Conservation (phyloP, 37 sponge, comb jelly and placozoan species). For the Petrosia ficiformis region DNA sequence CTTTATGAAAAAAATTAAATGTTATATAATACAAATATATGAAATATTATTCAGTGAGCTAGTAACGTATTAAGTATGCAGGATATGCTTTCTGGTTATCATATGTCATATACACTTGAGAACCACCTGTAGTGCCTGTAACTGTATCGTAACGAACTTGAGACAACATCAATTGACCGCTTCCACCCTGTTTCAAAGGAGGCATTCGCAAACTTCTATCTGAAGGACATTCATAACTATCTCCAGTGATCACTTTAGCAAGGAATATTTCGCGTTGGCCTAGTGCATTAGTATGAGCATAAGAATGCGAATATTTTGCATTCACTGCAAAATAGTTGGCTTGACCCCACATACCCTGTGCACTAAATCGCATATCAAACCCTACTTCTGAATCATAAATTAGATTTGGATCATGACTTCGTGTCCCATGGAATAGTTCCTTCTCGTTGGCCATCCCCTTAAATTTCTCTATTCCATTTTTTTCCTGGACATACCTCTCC, state of each 20-base stretch:
- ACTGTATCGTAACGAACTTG: constrained; percentile 45
- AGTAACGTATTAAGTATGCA: constrained; percentile 42
- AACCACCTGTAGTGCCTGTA: constrained; percentile 22
- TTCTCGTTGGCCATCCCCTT: constrained; percentile 21
- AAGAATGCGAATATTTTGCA: constrained; percentile 61
- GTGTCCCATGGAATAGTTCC: constrained; percentile 69
- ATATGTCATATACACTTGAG: constrained; percentile 35
- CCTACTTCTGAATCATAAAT: constrained; percentile 58
- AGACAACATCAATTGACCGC: neutral
- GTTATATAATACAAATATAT: no score
- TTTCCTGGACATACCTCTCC: constrained; percentile 48
- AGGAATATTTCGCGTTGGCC: constrained; percentile 41
- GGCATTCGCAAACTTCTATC: constrained; percentile 39
- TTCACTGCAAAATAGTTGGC: constrained; percentile 76
- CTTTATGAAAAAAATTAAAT: no score
- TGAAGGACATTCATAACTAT: constrained; percentile 14
- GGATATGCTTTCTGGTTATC: constrained; percentile 50
- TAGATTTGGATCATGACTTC: constrained; percentile 11
- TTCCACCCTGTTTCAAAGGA: neutral
- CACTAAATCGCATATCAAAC: constrained; percentile 65
- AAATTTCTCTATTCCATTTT: constrained; percentile 31
- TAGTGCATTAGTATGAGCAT: constrained; percentile 20
- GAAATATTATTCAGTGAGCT: no score
- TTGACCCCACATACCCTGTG: constrained; percentile 59
- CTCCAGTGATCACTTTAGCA: constrained; percentile 41